These are phyloP conservation scores for Plectropomus leopardus DNA, from an alignment of 2,113 vertebrate species.

Conservation along the genomic window DNA sequence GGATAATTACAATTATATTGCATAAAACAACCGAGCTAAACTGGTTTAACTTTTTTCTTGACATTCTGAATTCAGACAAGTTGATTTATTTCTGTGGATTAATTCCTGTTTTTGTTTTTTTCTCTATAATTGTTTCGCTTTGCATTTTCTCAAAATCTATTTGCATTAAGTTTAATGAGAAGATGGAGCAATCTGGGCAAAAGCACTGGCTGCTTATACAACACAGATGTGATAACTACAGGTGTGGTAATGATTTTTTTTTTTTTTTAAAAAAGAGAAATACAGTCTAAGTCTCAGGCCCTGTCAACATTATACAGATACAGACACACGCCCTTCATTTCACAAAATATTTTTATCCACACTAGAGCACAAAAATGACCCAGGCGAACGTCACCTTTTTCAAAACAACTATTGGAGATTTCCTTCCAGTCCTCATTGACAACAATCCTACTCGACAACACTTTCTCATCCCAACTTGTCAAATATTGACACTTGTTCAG, in stretches of 20 bases:
- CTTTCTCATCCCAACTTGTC: too few relatives aligned
- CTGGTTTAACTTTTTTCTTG: neutral
- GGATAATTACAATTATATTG: constrained; percentile 45
- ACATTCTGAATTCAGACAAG: constrained; percentile 8
- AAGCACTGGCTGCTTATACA: constrained; percentile 3
- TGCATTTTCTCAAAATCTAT: constrained; percentile 7
- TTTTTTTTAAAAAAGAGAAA: neutral
- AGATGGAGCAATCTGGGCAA: constrained; percentile 29
- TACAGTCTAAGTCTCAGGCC: neutral
- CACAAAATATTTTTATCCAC: too few relatives aligned
- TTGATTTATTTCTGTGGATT: constrained; percentile 28
- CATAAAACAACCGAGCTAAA: constrained; percentile 44
- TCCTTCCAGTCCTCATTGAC: too few relatives aligned
- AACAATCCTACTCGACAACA: too few relatives aligned
- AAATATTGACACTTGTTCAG: too few relatives aligned
- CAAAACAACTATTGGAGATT: too few relatives aligned
- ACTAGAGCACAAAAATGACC: too few relatives aligned
- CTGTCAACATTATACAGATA: too few relatives aligned
- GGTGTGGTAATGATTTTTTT: neutral
- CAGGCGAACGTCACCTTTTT: too few relatives aligned
- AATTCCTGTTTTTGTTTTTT: constrained; percentile 19
- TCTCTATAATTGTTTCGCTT: neutral
- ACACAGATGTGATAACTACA: constrained; percentile 2
- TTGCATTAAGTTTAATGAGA: constrained; percentile 17
- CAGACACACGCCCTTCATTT: too few relatives aligned